Evolutionary conservation across 1,140 invertebrate genomes (phyloP).

Genomic region (Neuroterus valhalla): DNA sequence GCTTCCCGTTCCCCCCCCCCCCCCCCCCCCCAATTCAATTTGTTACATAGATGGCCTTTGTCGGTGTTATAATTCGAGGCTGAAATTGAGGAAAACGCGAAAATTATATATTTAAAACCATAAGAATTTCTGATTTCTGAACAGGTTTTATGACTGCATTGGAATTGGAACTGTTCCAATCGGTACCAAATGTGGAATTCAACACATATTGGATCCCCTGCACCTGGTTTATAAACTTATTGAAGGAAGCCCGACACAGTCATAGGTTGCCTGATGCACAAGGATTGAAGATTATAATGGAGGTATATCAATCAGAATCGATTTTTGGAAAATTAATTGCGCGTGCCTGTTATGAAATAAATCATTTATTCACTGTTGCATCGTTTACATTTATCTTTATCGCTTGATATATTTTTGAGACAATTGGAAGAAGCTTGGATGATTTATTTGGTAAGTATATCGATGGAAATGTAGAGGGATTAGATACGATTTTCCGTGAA

Average conservation of each 20-base stretch:
- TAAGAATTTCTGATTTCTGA: conserved; percentile 34
- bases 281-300: conserved; percentile 82
- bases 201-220: conserved; percentile 84
- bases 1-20: too few species aligned
- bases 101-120: conserved; percentile 36
- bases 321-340: conserved; percentile 20
- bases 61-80: too few species aligned
- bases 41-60: too few species aligned
- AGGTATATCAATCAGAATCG: conserved; percentile 67
- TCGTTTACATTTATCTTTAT: too few species aligned
- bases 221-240: conserved; percentile 80
- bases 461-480: too few species aligned
- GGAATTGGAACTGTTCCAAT: conserved; percentile 78
- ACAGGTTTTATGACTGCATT: conserved; percentile 80
- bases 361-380: neutral
- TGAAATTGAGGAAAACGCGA: conserved; percentile 17
- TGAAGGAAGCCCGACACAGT: conserved; percentile 77
- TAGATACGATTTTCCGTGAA: too few species aligned
- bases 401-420: too few species aligned
- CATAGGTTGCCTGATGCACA: conserved; percentile 77
- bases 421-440: too few species aligned
- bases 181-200: conserved; percentile 80
- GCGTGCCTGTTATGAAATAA: neutral
- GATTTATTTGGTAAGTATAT: too few species aligned
- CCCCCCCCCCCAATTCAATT: too few species aligned